Percentiles rank a stretch among this genome's conserved stretches.
Conservation (phyloP, 2,888 invertebrate species). For the Crioceris asparagi region DNA sequence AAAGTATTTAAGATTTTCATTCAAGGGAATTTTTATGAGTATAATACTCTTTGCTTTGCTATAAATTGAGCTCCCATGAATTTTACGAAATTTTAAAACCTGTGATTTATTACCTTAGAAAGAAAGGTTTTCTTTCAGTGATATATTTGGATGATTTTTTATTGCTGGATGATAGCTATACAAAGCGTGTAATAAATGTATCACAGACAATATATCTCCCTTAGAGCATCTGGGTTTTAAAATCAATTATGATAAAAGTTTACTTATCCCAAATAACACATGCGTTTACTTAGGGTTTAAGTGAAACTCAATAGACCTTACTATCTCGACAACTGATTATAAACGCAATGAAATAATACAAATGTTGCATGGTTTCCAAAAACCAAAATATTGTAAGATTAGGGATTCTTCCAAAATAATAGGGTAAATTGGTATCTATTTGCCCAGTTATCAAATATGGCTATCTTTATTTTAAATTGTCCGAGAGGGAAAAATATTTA, state of each 20-base stretch:
- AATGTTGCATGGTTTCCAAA: not conserved
- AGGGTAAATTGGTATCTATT: constrained; percentile 16
- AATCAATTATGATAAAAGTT: constrained; percentile 12
- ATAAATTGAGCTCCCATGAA: constrained; percentile 17
- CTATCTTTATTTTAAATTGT: constrained; percentile 10
- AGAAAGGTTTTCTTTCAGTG: constrained; percentile 14
- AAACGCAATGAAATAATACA: constrained; percentile 8
- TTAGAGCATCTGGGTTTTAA: constrained; percentile 12
- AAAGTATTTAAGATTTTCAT: constrained; percentile 22
- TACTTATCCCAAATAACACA: constrained; percentile 4
- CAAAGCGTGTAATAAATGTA: constrained; percentile 11
- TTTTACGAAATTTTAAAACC: constrained; percentile 23
- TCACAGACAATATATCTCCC: constrained; percentile 1
- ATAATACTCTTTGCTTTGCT: constrained; percentile 19
- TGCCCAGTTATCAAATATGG: constrained; percentile 21
- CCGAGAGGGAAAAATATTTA: constrained; percentile 14
- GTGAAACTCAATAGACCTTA: constrained; percentile 9
- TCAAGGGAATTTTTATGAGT: constrained; percentile 18
- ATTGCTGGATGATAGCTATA: constrained; percentile 11
- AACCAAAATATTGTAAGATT: constrained; percentile 13
- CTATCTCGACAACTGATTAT: constrained; percentile 8
- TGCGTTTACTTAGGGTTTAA: constrained; percentile 12
- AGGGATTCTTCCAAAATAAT: constrained; percentile 15
- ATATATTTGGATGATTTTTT: constrained; percentile 21
- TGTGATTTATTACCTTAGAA: constrained; percentile 14